Base-by-base conservation (phyloP, 2,113 vertebrate species). In the Phylloscopus trochiloides region DNA sequence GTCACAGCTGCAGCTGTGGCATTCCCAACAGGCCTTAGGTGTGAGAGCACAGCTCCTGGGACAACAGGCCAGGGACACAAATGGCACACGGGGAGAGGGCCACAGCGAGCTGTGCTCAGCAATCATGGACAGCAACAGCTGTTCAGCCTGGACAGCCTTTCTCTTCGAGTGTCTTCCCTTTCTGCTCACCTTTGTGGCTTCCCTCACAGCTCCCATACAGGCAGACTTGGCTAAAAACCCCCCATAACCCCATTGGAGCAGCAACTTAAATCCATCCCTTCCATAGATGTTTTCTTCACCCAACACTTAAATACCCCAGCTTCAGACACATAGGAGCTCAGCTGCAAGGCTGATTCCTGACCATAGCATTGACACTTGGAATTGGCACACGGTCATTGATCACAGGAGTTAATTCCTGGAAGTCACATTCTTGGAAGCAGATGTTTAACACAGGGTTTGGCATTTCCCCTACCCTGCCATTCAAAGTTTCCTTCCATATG, bases 301-400 rank as follows among this genome's bases (percentile, higher is more conserved):
- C 32, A 78, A 15, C 6, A 25, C 9, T 57, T 28, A 40, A 47
- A 57, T 16, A 22, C 3, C 12, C 14, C 48, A 86, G 48, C 42
- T 47, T 79, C 71, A 88, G 52, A n/a, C 61, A 85, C 55, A 28
- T 24, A 61, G 50, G 43, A 91, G 42, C 31, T 71, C n/a, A 71
- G 25, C 32, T 28, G 42, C 40, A 40, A 61, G 57, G n/a, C 21
- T 42, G 28, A 25, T 17, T 50, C 14, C 24, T 28, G 7, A 24
- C 55, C 3, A 0, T 6, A 55, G 9, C 31, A 40, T 0, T 5
- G 7, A 26, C 32, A 38, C 34, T 32, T 20, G n/a, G 8, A 47
- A 43, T 18, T 70, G 6, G 10, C 21, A 72, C 18, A 9, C 1
- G 34, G 29, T 10, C 34, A 31, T 1, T 21, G 40, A 47, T 47